These are phyloP conservation scores for Laticauda laticaudata DNA, from an alignment of 2,113 vertebrate species.

Conservation along the genomic window DNA sequence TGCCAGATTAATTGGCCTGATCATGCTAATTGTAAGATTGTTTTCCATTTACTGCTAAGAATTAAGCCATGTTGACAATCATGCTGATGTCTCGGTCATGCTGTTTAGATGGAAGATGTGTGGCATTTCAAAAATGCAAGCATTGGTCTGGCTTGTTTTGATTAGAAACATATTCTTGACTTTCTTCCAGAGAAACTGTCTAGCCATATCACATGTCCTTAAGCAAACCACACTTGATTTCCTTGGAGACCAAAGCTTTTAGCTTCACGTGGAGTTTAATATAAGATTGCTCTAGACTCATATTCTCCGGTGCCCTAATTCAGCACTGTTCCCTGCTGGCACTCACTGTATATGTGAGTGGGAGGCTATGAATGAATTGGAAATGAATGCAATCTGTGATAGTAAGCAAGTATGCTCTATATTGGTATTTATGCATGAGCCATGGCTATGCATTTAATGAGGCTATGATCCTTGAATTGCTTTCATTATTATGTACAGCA, in stretches of 20 bases:
- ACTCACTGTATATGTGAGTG: background rate
- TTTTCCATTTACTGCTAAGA: conserved; percentile 11
- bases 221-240: conserved; percentile 35
- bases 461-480: background rate
- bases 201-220: conserved; percentile 44
- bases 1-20: conserved; percentile 24
- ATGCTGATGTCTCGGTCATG: background rate
- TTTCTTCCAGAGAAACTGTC: conserved; percentile 43
- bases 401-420: background rate
- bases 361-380: background rate
- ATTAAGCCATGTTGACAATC: background rate
- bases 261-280: conserved; percentile 37
- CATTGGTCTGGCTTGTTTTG: conserved; percentile 37
- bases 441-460: background rate
- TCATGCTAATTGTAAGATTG: conserved; percentile 18
- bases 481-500: conserved; percentile 8
- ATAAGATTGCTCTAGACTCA: conserved; percentile 13
- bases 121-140: conserved; percentile 11
- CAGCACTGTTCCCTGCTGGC: background rate
- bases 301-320: conserved; percentile 25
- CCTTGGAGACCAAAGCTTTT: conserved; percentile 31
- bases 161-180: conserved; percentile 47
- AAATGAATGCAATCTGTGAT: background rate
- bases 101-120: conserved; percentile 30
- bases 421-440: background rate